These are phyloP conservation scores for Eustalomyia histrio DNA, from an alignment of 2,888 invertebrate species.

Conservation along the genomic window DNA sequence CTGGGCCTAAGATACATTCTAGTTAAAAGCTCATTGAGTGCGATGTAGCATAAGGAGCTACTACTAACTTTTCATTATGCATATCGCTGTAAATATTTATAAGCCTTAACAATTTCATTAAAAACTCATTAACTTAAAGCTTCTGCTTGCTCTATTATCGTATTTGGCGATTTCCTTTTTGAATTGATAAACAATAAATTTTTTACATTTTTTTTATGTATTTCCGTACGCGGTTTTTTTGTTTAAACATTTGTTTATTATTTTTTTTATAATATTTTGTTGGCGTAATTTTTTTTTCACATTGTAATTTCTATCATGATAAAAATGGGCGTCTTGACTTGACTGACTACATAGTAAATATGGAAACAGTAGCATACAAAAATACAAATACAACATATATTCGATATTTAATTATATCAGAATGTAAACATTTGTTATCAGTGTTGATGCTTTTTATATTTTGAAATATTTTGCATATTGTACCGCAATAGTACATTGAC, in stretches of 20 bases:
- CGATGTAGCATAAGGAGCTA: no score
- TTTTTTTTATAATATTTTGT: constrained; percentile 46
- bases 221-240: constrained; percentile 48
- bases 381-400: no score
- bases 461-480: constrained; percentile 17
- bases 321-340: constrained; percentile 57
- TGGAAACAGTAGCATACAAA: constrained; percentile 38
- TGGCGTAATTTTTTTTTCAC: constrained; percentile 40
- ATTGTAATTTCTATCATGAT: constrained; percentile 39
- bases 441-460: constrained; percentile 3
- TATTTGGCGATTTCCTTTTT: constrained; percentile 45
- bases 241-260: constrained; percentile 42
- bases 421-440: constrained; percentile 9
- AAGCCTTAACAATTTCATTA: background rate
- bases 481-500: constrained; percentile 54
- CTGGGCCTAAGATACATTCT: no score
- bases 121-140: background rate
- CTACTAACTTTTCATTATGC: no score
- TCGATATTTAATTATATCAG: constrained; percentile 28
- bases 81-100: background rate
- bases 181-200: constrained; percentile 31
- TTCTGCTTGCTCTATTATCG: background rate
- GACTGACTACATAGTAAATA: constrained; percentile 4
- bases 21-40: no score
- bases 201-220: constrained; percentile 36